Evolutionary conservation across 2,888 invertebrate species (phyloP).

Genomic region (Pterostichus niger): DNA sequence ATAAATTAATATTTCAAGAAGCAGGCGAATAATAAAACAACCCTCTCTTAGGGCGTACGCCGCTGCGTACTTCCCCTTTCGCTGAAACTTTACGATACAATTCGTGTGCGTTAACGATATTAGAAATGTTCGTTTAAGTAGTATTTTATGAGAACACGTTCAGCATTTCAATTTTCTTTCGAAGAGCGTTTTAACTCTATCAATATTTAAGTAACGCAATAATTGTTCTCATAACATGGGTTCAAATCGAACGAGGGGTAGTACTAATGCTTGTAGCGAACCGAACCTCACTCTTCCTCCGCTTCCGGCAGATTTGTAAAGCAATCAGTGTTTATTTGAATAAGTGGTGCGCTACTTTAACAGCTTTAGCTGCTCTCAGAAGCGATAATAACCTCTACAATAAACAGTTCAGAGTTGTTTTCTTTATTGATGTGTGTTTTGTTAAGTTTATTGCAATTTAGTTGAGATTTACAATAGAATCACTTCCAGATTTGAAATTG

Average conservation of each 20-base stretch:
- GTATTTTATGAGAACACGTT: constrained; percentile 43
- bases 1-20: constrained; percentile 50
- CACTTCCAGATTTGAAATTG: neutral
- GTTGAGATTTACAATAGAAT: neutral
- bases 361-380: constrained; percentile 7
- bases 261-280: neutral
- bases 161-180: constrained; percentile 42
- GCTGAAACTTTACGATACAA: constrained; percentile 44
- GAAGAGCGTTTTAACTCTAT: constrained; percentile 35
- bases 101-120: constrained; percentile 44
- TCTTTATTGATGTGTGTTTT: constrained; percentile 44
- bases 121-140: constrained; percentile 37
- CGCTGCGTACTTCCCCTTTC: neutral
- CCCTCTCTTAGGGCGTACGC: neutral
- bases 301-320: constrained; percentile 17
- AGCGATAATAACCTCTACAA: constrained; percentile 41
- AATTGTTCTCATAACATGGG: constrained; percentile 20
- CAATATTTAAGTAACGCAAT: constrained; percentile 20
- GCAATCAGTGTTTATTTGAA: constrained; percentile 56
- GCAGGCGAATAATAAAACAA: constrained; percentile 3
- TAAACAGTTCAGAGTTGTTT: constrained; percentile 32
- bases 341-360: constrained; percentile 43
- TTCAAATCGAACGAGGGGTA: neutral
- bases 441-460: constrained; percentile 45
- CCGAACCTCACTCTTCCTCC: neutral